Conservation (phyloP, 1,140 invertebrate species). For the Andricus grossulariae region DNA sequence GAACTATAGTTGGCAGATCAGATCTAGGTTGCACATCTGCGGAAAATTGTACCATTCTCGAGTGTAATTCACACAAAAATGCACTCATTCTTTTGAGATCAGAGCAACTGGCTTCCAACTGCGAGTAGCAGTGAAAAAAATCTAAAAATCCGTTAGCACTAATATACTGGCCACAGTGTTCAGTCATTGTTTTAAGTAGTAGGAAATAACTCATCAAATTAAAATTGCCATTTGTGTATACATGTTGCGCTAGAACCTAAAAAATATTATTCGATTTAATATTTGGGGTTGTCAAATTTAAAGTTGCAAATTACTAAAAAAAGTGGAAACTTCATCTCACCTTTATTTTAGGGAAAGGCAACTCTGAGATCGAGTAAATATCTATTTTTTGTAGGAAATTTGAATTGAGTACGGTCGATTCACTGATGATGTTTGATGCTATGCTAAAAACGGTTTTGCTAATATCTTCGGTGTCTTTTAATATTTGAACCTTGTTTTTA, state of each 20-base stretch:
- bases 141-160: slow-evolving; percentile 45
- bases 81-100: slow-evolving; percentile 51
- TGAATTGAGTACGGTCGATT: slow-evolving; percentile 54
- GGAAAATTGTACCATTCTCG: slow-evolving; percentile 24
- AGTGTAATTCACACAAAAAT: slow-evolving; percentile 47
- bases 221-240: slow-evolving; percentile 58
- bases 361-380: slow-evolving; percentile 48
- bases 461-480: slow-evolving; percentile 48
- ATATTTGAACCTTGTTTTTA: slow-evolving; percentile 36
- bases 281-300: too few species aligned
- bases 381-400: slow-evolving; percentile 52
- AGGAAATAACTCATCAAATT: slow-evolving; percentile 54
- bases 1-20: neutral
- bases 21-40: slow-evolving; percentile 16
- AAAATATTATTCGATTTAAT: slow-evolving; percentile 2
- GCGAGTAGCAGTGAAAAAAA: slow-evolving; percentile 51
- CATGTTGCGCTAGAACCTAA: slow-evolving; percentile 51
- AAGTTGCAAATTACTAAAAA: too few species aligned
- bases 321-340: slow-evolving; percentile 43
- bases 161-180: slow-evolving; percentile 41
- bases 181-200: slow-evolving; percentile 50
- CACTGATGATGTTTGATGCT: slow-evolving; percentile 47
- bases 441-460: slow-evolving; percentile 49
- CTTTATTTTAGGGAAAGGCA: slow-evolving; percentile 55
- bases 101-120: slow-evolving; percentile 55